Conservation (phyloP, 2,888 invertebrate genomes). For the Pseudoips prasinana region DNA sequence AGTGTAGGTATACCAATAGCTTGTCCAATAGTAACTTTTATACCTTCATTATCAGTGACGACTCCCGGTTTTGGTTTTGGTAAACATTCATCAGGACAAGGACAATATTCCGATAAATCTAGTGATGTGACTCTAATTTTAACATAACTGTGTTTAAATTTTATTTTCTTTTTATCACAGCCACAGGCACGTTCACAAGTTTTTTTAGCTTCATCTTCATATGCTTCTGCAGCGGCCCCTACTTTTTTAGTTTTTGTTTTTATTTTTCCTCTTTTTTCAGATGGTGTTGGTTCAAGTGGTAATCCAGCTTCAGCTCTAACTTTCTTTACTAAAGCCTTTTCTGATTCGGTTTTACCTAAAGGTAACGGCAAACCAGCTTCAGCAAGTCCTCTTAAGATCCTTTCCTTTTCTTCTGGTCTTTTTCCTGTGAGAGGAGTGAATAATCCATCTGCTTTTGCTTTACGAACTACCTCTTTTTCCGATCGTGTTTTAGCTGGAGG, state of each 20-base stretch:
- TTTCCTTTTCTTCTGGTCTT: constrained; percentile 24
- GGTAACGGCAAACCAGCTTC: too few species aligned
- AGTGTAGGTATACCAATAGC: constrained; percentile 41
- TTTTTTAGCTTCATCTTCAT: constrained; percentile 8
- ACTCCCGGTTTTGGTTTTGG: constrained; percentile 47
- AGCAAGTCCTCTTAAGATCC: too few species aligned
- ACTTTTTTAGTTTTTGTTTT: constrained; percentile 27
- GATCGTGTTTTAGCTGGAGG: constrained; percentile 10
- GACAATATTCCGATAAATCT: constrained; percentile 57
- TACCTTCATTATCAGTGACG: constrained; percentile 57
- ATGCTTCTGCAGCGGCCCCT: background rate
- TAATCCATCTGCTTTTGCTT: constrained; percentile 44
- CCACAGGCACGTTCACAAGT: constrained; percentile 57
- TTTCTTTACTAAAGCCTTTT: constrained; percentile 49
- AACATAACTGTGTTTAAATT: constrained; percentile 64
- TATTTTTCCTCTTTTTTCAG: constrained; percentile 38
- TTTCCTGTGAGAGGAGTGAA: constrained; percentile 47
- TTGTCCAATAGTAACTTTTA: constrained; percentile 60
- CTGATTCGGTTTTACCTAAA: constrained; percentile 37
- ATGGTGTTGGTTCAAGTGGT: constrained; percentile 28
- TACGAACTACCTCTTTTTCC: constrained; percentile 31
- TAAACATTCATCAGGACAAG: constrained; percentile 55
- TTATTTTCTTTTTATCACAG: constrained; percentile 63
- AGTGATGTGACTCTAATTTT: constrained; percentile 65
- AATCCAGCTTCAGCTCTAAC: constrained; percentile 44